Evolutionary conservation across 53 echinoderm and acorn worm genomes (phyloP).

Genomic region (Mesocentrotus franciscanus): DNA sequence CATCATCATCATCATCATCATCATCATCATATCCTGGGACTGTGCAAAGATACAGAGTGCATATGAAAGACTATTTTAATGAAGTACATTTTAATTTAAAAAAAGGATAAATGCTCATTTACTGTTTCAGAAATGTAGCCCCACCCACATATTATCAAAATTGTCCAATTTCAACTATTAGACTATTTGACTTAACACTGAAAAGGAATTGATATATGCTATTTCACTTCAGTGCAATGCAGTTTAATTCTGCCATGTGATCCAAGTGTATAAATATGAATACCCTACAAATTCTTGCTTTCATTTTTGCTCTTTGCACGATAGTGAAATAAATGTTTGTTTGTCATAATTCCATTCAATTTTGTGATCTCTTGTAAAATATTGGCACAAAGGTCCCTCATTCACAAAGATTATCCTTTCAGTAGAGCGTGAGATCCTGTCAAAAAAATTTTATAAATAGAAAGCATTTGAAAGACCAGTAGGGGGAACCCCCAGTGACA

Average conservation of each 20-base stretch:
- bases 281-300: neutral
- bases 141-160: no score
- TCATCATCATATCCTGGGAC: no score
- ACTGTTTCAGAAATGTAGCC: no score
- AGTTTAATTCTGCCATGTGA: neutral
- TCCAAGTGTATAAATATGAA: neutral
- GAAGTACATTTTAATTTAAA: no score
- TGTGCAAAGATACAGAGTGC: neutral
- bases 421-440: neutral
- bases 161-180: no score
- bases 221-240: neutral
- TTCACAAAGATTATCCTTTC: neutral
- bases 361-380: neutral
- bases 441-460: neutral
- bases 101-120: no score
- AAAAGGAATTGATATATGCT: neutral
- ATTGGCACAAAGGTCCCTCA: neutral
- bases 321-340: neutral
- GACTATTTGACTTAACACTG: no score
- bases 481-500: conserved; percentile 14
- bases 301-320: neutral
- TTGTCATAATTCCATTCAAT: neutral
- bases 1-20: no score
- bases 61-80: neutral
- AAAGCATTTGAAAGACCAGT: neutral